Evolutionary conservation across 2,797 vertebrate species (phyloP).

Genomic region (Silurus lanzhouensis): DNA sequence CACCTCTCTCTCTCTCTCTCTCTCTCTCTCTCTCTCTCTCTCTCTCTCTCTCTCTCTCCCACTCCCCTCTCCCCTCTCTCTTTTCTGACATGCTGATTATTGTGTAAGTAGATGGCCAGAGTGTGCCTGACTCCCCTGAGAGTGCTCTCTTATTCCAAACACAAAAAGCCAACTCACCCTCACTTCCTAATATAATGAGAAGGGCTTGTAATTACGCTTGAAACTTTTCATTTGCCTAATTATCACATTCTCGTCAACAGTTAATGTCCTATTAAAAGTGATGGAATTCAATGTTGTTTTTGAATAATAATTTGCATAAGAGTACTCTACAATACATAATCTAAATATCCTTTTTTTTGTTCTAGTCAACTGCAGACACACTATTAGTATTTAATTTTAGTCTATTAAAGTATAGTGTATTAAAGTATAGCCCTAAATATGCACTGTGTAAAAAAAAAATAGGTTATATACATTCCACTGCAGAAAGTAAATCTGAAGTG

Average conservation of each 20-base stretch:
- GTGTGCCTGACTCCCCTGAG: conserved; percentile 45
- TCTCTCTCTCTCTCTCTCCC: neutral
- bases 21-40: neutral
- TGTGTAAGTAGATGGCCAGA: conserved; percentile 56
- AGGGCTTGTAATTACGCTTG: conserved; percentile 66
- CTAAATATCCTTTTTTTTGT: neutral
- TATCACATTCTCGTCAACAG: conserved; percentile 68
- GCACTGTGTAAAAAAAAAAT: conserved; percentile 17
- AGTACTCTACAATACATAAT: neutral
- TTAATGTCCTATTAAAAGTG: conserved; percentile 64
- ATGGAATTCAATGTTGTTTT: conserved; percentile 45
- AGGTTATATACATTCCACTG: conserved; percentile 12
- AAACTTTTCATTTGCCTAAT: conserved; percentile 71
- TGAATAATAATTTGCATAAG: conserved; percentile 4
- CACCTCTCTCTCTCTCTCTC: neutral
- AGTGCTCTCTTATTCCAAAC: conserved; percentile 44
- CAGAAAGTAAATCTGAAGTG: conserved; percentile 31
- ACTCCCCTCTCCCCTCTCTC: neutral
- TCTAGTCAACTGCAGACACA: neutral
- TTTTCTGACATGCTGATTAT: conserved; percentile 55
- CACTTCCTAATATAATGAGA: conserved; percentile 53
- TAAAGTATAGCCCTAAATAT: neutral
- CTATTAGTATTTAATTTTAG: neutral
- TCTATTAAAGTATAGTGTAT: conserved; percentile 46
- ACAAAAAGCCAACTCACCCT: conserved; percentile 59